Conservation (phyloP, 2,797 vertebrate genomes). For the Hipposideros larvatus region DNA sequence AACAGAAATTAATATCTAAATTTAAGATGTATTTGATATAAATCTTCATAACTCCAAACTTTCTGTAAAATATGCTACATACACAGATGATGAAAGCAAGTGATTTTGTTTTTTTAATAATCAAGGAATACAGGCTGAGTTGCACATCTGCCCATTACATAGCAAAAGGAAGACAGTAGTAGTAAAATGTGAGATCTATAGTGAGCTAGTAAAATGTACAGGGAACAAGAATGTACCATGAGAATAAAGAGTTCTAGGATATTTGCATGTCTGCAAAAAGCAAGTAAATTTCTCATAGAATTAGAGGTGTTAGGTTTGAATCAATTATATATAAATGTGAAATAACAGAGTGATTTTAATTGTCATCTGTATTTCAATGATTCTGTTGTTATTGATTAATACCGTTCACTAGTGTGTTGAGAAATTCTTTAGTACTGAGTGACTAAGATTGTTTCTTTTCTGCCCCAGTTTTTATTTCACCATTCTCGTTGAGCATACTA, state of each 20-base stretch:
- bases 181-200: slow-evolving; percentile 18
- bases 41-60: background rate
- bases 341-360: background rate
- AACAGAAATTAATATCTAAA: background rate
- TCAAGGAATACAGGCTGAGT: background rate
- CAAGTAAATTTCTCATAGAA: background rate
- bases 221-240: slow-evolving; percentile 5
- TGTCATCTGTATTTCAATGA: background rate
- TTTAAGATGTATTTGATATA: background rate
- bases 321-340: slow-evolving; percentile 43
- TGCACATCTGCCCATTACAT: background rate
- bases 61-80: slow-evolving; percentile 5
- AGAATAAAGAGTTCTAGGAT: background rate
- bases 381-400: slow-evolving; percentile 18
- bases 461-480: background rate
- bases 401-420: background rate
- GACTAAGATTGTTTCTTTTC: slow-evolving; percentile 3
- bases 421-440: background rate
- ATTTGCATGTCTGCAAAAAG: background rate
- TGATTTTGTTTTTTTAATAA: background rate
- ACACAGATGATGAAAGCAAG: background rate
- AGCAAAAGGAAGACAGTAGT: background rate
- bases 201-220: background rate
- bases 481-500: background rate
- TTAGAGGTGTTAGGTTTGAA: background rate